A percentile compares a stretch with the other conserved stretches of the same genome.
Evolutionary conservation across 2,113 vertebrate species (phyloP).

Genomic region (Martes martes): DNA sequence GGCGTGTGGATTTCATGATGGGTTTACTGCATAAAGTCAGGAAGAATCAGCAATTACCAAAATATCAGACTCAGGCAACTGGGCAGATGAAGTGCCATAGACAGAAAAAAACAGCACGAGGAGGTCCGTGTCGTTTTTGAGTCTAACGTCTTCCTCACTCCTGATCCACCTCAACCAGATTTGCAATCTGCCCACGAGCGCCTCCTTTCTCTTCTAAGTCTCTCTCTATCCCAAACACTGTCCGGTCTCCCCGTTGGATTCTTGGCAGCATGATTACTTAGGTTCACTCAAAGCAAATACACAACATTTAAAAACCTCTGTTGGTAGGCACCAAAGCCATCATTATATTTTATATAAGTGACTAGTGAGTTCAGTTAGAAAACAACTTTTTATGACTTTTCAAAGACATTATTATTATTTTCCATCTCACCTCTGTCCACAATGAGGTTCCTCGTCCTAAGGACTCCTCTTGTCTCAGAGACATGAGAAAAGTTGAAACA

Average conservation of each 20-base stretch:
- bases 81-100: background rate
- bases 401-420: background rate
- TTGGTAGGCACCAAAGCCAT: background rate
- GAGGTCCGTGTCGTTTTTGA: background rate
- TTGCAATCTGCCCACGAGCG: background rate
- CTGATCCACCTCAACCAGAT: background rate
- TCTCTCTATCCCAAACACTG: background rate
- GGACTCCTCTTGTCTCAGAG: conserved; percentile 91
- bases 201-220: background rate
- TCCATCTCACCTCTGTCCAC: conserved; percentile 89
- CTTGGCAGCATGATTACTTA: background rate
- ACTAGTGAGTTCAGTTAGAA: background rate
- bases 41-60: background rate
- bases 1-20: background rate
- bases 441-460: conserved; percentile 88
- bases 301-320: background rate
- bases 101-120: background rate
- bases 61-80: background rate
- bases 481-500: conserved; percentile 87
- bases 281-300: background rate
- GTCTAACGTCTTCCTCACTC: background rate
- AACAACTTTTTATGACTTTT: background rate
- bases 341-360: background rate
- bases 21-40: background rate
- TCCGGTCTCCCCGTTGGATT: background rate